Conservation (phyloP, 2,797 vertebrate species). For the Danio choprae region DNA sequence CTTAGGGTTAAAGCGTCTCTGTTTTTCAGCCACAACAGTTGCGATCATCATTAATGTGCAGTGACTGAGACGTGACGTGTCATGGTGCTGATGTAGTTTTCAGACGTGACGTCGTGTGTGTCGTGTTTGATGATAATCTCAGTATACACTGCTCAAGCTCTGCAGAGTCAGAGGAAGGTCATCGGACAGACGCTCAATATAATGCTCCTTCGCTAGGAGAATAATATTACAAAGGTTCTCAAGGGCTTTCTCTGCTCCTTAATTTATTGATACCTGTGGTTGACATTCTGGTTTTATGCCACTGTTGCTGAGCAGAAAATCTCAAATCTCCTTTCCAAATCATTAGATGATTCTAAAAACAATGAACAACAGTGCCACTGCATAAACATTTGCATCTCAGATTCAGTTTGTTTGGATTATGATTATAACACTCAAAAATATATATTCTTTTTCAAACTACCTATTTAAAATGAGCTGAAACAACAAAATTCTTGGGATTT, state of each 20-base stretch:
- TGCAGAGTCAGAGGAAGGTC: slow-evolving; percentile 53
- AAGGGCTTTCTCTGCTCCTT: slow-evolving; percentile 31
- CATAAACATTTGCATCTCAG: neutral
- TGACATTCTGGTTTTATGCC: neutral
- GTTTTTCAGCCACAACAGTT: neutral
- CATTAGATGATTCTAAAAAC: neutral
- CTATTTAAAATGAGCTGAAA: too few relatives aligned
- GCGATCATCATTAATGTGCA: neutral
- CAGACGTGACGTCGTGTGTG: neutral
- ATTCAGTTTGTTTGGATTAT: neutral
- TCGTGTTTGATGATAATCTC: slow-evolving; percentile 36
- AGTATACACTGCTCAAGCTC: slow-evolving; percentile 4
- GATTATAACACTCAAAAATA: too few relatives aligned
- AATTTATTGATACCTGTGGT: slow-evolving; percentile 9
- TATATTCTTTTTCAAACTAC: too few relatives aligned
- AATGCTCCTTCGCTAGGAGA: slow-evolving; percentile 25
- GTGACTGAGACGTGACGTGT: neutral
- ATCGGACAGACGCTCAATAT: slow-evolving; percentile 23
- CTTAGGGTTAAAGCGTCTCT: neutral
- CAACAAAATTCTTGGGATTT: too few relatives aligned
- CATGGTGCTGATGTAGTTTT: neutral
- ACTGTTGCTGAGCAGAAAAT: slow-evolving; percentile 17
- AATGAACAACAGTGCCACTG: too few relatives aligned
- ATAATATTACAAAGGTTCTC: slow-evolving; percentile 16
- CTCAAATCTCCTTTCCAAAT: neutral